phyloP scores from a whole-genome alignment of 2,888 invertebrate genomes.

The Drosophila mulleri region DNA sequence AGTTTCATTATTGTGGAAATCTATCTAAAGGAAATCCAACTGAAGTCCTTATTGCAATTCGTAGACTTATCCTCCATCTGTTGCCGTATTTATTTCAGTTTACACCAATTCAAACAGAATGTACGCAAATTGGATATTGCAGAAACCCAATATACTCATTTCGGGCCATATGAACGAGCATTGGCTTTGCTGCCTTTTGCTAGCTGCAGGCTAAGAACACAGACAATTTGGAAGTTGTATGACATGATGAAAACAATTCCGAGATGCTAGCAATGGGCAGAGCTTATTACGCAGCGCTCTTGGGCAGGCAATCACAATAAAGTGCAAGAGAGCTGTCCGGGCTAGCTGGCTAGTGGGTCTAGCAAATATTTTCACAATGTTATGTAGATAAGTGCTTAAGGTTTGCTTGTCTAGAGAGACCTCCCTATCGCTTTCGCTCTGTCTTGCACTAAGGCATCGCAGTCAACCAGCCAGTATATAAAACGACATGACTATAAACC shows the following conservation, averaged over 20 bases:
- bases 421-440: conserved; percentile 7
- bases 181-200: conserved; percentile 42
- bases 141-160: not conserved
- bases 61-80: too few relatives aligned
- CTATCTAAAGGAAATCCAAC: not conserved
- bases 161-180: conserved; percentile 4
- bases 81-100: too few relatives aligned
- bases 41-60: not conserved
- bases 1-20: not conserved
- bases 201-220: conserved; percentile 65
- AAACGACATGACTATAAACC: conserved; percentile 77
- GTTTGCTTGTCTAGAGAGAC: conserved; percentile 28
- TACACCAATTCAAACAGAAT: too few relatives aligned
- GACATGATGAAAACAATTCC: conserved; percentile 78
- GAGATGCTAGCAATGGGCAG: conserved; percentile 41
- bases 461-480: conserved; percentile 59
- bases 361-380: conserved; percentile 69
- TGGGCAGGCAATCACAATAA: conserved; percentile 64
- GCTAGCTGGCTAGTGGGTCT: conserved; percentile 22
- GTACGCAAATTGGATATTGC: not conserved
- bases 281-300: conserved; percentile 70
- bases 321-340: conserved; percentile 14
- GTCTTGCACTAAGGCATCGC: conserved; percentile 10
- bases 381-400: conserved; percentile 73
- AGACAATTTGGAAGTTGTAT: conserved; percentile 68